Evolutionary conservation across 2,888 invertebrate genomes (phyloP).

Genomic region (Lithophane ornitopus): DNA sequence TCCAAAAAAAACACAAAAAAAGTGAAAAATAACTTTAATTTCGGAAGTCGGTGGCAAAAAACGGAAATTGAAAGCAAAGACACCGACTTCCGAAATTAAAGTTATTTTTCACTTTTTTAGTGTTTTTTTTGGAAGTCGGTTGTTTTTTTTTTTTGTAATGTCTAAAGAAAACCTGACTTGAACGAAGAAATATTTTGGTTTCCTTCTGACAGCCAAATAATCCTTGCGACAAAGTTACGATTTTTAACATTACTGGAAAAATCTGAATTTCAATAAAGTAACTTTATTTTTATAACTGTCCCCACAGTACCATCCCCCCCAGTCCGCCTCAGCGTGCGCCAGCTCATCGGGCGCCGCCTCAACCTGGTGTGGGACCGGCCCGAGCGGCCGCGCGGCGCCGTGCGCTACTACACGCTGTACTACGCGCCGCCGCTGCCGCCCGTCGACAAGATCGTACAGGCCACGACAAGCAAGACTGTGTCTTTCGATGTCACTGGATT

Average conservation of each 20-base stretch:
- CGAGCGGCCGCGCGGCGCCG: slow-evolving; percentile 90
- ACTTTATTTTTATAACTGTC: not conserved
- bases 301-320: slow-evolving; percentile 93
- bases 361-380: slow-evolving; percentile 93
- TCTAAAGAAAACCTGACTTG: too few species aligned
- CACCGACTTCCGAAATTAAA: too few species aligned
- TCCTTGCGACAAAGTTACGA: not conserved
- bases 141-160: too few species aligned
- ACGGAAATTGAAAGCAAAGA: too few species aligned
- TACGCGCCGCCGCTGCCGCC: slow-evolving; percentile 93
- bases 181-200: not conserved
- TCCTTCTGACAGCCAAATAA: not conserved
- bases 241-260: not conserved
- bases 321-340: slow-evolving; percentile 91
- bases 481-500: slow-evolving; percentile 89
- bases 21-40: too few species aligned
- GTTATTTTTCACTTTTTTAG: too few species aligned
- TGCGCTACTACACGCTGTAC: slow-evolving; percentile 91
- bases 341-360: slow-evolving; percentile 92
- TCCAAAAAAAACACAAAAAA: too few species aligned
- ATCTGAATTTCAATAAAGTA: not conserved
- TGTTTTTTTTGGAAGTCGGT: too few species aligned
- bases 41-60: too few species aligned
- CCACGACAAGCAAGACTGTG: slow-evolving; percentile 75
- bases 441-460: slow-evolving; percentile 80